phyloP scores from a whole-genome alignment of 2,113 vertebrate species.

The Neogobius melanostomus region DNA sequence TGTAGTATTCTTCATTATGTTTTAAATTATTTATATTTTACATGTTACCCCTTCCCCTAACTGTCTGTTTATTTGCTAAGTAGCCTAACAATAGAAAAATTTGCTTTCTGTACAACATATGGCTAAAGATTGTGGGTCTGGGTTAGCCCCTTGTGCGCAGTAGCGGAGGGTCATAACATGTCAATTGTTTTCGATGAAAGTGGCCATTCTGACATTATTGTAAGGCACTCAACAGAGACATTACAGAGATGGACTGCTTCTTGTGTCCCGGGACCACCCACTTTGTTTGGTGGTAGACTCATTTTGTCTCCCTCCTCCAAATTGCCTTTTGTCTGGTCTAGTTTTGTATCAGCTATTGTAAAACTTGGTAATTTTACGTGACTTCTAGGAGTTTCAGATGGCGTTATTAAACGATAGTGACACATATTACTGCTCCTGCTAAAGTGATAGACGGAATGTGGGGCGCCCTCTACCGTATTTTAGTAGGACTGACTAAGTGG shows the following conservation, averaged over 20 bases:
- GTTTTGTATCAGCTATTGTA: background rate
- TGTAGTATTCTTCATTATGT: too few relatives aligned
- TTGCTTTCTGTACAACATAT: background rate
- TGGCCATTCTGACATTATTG: slow-evolving; percentile 58
- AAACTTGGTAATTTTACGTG: background rate
- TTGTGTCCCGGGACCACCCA: slow-evolving; percentile 72
- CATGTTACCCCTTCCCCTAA: too few relatives aligned
- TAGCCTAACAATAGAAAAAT: too few relatives aligned
- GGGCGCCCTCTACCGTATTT: slow-evolving; percentile 55
- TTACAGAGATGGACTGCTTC: slow-evolving; percentile 53
- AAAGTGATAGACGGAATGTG: slow-evolving; percentile 17
- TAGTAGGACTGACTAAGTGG: background rate
- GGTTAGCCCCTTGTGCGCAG: slow-evolving; percentile 24
- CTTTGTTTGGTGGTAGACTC: slow-evolving; percentile 45
- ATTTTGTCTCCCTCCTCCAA: slow-evolving; percentile 18
- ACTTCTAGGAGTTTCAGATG: slow-evolving; percentile 5
- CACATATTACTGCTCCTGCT: slow-evolving; percentile 24
- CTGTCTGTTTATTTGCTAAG: too few relatives aligned
- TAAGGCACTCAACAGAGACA: slow-evolving; percentile 50
- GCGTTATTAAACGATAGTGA: slow-evolving; percentile 41
- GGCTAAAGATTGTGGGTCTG: background rate
- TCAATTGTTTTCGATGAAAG: slow-evolving; percentile 40
- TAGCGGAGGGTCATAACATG: slow-evolving; percentile 39
- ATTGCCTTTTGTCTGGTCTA: slow-evolving; percentile 1
- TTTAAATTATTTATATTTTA: too few relatives aligned